Percentiles rank a stretch among this genome's conserved stretches.
Conservation (phyloP, 1,140 invertebrate genomes). For the Formica exsecta region DNA sequence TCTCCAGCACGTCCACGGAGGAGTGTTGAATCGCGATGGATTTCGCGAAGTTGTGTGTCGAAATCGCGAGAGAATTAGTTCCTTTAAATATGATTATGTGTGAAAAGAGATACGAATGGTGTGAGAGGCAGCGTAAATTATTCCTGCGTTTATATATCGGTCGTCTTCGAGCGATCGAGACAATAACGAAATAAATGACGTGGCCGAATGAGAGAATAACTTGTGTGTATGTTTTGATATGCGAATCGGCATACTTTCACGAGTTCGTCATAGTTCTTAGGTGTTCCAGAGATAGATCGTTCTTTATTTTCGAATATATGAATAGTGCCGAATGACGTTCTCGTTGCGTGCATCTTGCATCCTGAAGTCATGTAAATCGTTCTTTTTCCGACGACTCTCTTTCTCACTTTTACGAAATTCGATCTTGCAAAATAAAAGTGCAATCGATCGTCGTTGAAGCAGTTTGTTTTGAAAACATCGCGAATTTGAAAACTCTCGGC, state of each 20-base stretch:
- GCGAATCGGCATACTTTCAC: background rate
- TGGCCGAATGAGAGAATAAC: background rate
- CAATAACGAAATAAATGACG: conserved; percentile 38
- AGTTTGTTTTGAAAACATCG: conserved; percentile 6
- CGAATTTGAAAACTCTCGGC: conserved; percentile 4
- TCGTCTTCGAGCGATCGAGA: conserved; percentile 17
- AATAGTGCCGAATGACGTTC: background rate
- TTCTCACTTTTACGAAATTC: background rate
- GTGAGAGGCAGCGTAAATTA: background rate
- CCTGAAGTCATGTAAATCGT: background rate
- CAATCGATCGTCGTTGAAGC: background rate
- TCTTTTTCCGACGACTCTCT: conserved; percentile 13
- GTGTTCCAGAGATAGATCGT: background rate
- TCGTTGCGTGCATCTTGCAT: background rate
- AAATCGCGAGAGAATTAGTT: conserved; percentile 23
- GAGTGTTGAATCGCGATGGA: conserved; percentile 77
- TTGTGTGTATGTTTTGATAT: background rate
- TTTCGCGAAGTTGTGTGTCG: background rate
- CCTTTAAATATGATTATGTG: background rate
- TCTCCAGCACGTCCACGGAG: conserved; percentile 86
- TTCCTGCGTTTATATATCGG: background rate
- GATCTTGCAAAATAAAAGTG: background rate
- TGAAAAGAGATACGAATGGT: background rate
- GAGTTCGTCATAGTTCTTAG: background rate
- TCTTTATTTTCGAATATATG: conserved; percentile 29